A percentile compares a stretch with the other conserved stretches of the same genome.
phyloP scores from a whole-genome alignment of 2,113 vertebrate genomes.

The Phaethon lepturus region DNA sequence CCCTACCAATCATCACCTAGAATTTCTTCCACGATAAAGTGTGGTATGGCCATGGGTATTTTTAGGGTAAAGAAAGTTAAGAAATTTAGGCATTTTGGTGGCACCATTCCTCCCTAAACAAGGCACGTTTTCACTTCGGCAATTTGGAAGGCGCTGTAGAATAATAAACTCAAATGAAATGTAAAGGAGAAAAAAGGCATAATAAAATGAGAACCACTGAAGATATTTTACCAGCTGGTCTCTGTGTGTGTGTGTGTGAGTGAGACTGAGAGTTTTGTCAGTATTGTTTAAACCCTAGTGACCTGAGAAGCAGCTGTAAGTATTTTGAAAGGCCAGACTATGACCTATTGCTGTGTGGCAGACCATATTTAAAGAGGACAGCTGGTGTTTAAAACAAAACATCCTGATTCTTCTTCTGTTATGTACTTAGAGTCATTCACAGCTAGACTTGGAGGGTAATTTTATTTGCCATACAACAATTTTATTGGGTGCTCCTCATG shows the following conservation, averaged over 20 bases:
- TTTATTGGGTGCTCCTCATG: not conserved
- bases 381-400: not conserved
- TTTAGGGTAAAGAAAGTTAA: not conserved
- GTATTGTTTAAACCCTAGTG: not conserved
- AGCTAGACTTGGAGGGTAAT: not conserved
- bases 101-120: not conserved
- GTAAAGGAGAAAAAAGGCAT: not conserved
- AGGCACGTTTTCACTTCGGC: not conserved
- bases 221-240: not conserved
- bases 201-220: not conserved
- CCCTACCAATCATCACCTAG: not conserved
- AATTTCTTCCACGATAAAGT: not conserved
- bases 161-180: not conserved
- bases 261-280: not conserved
- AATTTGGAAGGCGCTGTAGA: not conserved
- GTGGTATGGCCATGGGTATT: not conserved
- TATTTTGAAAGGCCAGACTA: not conserved
- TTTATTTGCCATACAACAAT: not conserved
- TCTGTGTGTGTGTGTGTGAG: too few species aligned
- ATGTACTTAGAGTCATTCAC: not conserved
- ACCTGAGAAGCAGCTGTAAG: not conserved
- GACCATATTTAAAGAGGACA: not conserved
- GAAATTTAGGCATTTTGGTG: not conserved
- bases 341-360: not conserved
- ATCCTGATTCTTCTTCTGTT: not conserved